Conservation (phyloP, 2,113 vertebrate species). For the Maccullochella peelii region DNA sequence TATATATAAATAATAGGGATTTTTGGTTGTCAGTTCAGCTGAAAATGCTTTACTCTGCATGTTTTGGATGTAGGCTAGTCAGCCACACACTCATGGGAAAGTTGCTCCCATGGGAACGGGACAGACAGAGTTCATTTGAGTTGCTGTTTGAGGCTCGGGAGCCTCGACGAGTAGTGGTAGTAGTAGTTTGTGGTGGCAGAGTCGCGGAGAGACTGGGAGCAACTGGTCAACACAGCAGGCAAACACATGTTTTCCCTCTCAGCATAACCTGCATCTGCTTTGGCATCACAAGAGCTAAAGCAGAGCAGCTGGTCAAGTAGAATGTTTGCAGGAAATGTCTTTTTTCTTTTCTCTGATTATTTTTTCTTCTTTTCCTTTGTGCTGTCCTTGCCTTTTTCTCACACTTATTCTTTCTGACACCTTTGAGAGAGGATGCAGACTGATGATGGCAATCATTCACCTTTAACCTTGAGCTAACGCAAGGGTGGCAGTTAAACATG, state of each 20-base stretch:
- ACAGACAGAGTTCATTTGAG: conserved; percentile 39
- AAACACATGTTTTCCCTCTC: conserved; percentile 64
- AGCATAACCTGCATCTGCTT: conserved; percentile 47
- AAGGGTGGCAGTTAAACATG: conserved; percentile 51
- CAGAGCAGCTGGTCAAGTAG: background rate
- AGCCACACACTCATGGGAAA: conserved; percentile 56
- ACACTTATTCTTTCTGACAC: conserved; percentile 8
- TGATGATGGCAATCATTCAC: conserved; percentile 42
- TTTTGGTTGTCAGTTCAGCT: background rate
- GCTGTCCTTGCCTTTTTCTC: background rate
- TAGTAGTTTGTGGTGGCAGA: conserved; percentile 64
- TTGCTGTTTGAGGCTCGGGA: conserved; percentile 43
- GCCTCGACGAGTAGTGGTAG: conserved; percentile 53
- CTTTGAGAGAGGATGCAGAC: conserved; percentile 42
- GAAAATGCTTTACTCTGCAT: conserved; percentile 1
- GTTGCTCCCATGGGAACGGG: conserved; percentile 45
- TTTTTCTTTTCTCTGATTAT: background rate
- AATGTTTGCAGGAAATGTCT: background rate
- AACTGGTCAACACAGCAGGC: conserved; percentile 60
- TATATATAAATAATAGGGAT: too few species aligned
- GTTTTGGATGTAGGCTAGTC: conserved; percentile 22
- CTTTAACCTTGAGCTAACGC: conserved; percentile 56
- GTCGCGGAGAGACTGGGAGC: conserved; percentile 26
- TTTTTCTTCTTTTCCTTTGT: background rate
- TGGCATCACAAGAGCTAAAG: background rate